Evolutionary conservation across 2,113 vertebrate species (phyloP), one percentile per base, ranked within the genome.

Genomic region (Melierax canorus): DNA sequence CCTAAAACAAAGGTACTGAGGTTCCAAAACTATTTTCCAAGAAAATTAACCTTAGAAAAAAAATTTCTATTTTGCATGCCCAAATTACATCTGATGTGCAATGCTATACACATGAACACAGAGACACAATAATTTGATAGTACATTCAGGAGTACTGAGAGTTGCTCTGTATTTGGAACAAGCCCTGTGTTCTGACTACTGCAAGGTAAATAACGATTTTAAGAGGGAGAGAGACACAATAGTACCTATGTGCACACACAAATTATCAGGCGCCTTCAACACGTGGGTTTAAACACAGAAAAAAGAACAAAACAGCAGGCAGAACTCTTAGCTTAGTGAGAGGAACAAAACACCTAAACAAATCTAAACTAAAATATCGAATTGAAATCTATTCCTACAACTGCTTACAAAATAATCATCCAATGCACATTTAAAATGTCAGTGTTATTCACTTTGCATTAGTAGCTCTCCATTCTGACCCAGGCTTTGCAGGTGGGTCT

Each of bases 341-440:
- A 73, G 14, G 18, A 78, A 14, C 6, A 86, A 77, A 64, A 22
- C 2, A 1, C 16, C 63, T 32, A n/a, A 55, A 30, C 9, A 55
- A 46, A 63, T 80, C 29, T 32, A n/a, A 39, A 58, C 43, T 56
- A 38, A 88, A 80, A 76, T 45, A 78, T 1, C 18, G 23, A 34
- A 17, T 4, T 21, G 29, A 83, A 59, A 66, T 21, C 15, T 13
- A 10, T 56, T 26, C 3, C 62, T 17, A 19, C 13, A 73, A 1
- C 36, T 1, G 2, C 41, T 60, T 7, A 46, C 50, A 56, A 30
- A 78, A 5, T 15, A 39, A 32, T 7, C 32, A n/a, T 0, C 38
- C 59, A 29, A 1, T 0, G 3, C 0, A 5, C 5, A 3, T 38
- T 63, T 30, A 7, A 59, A 64, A 1, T 0, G 5, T 1, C 36